Evolutionary conservation across 2,888 invertebrate genomes (phyloP), one percentile per base, ranked within the genome.

Genomic region (Neocrepidodera transversa): DNA sequence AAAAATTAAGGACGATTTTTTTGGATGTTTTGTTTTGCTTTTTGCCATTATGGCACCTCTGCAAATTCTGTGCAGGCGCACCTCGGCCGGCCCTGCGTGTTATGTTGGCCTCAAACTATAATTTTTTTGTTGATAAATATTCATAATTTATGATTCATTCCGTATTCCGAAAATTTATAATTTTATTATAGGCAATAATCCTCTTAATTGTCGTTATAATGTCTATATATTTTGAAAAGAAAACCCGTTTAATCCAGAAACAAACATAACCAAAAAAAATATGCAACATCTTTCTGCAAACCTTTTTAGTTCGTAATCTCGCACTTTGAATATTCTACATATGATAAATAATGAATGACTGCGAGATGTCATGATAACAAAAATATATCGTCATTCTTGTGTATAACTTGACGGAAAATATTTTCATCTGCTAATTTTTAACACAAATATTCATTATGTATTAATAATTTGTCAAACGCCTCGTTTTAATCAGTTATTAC

Each of bases 291-390:
- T 1, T 32, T 14, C 10, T 2, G 28, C 28, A 18, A 26, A 47
- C 30, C n/a, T 47, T 17, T 47, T 11, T 32, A 4, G 8, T 8
- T 2, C 17, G 2, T 17, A 47, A 17, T 32, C 32, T 32, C 2
- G 17, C 32, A 14, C 11, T 20, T 50, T 26, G 32, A 35, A 35
- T 58, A 58, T 58, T 52, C 16, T 20, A 32, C 8, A 10, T 35
- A 16, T 4, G 52, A 48, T 48, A 53, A 58, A 56, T 42, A 50
- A 43, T 35, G n/a, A 50, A 28, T 59, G 52, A 42, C 53, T 42
- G 45, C 36, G 14, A 50, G 56, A 50, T 62, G 59, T 64, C 64
- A 64, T 55, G 68, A 66, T 68, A 65, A 68, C 57, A 61, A 57
- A 64, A n/a, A n/a, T n/a, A 68, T 63, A 63, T 58, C 68, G 64